Conservation (phyloP, 2,888 invertebrate species). For the Plagiodera versicolora region DNA sequence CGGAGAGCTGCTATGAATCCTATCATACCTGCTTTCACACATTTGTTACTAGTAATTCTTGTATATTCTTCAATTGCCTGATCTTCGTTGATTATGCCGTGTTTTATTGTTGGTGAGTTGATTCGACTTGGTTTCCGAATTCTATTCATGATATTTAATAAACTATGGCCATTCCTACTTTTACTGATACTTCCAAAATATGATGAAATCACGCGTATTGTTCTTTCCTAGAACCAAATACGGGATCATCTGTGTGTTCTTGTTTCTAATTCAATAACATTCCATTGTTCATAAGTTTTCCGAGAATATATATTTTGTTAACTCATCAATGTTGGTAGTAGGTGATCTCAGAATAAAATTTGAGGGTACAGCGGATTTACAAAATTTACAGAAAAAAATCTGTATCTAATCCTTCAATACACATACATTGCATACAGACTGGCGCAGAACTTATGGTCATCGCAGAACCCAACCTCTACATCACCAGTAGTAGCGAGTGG, state of each 20-base stretch:
- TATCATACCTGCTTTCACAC: not conserved
- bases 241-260: not conserved
- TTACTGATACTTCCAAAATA: constrained; percentile 4
- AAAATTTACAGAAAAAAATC: constrained; percentile 14
- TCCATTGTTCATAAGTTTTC: not conserved
- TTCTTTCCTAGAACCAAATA: constrained; percentile 7
- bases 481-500: no score
- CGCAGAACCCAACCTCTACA: no score
- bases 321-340: no score
- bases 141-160: not conserved
- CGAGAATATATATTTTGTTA: no score
- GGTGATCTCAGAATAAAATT: no score
- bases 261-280: not conserved
- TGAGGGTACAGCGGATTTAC: no score
- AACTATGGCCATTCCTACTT: not conserved
- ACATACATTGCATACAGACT: no score
- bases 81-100: not conserved
- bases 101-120: not conserved
- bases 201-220: constrained; percentile 5
- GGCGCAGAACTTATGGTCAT: no score
- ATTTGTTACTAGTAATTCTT: not conserved
- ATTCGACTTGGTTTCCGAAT: not conserved
- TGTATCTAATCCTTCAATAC: constrained; percentile 8
- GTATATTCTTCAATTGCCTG: not conserved
- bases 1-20: constrained; percentile 18